Evolutionary conservation across 2,888 invertebrate genomes (phyloP), one percentile per base, ranked within the genome.

Genomic region (Ptychoptera albimana): DNA sequence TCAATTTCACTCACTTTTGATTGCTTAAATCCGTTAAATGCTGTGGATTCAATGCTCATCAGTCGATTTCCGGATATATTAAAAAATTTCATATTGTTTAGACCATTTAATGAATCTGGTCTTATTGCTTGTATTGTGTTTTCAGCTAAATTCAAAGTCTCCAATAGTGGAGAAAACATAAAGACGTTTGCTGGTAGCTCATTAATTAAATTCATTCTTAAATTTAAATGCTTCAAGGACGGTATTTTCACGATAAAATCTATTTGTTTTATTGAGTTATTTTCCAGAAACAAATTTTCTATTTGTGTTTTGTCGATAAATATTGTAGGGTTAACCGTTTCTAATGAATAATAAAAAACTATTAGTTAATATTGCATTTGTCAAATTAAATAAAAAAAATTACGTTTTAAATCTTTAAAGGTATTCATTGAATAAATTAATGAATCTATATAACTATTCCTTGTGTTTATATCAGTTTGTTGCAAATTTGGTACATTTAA

Each of bases 341-440:
- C 41, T 15, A 64, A 40, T 1, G 48, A 30, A 44, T 63, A 64
- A 31, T 57, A 47, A 3, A 61, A 55, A 36, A 64, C n/a, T 57
- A 49, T 62, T 60, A 0, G 54, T 55, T 44, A 50, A 48, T 46
- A 52, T 51, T 45, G 63, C 31, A 31, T 54, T 50, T 4, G 38
- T 46, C 11, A 64, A 46, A 36, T 51, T 51, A 30, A 38, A 46
- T 40, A 59, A 47, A 30, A 53, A 46, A 30, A 53, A 46, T 11
- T 51, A 49, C 47, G 51, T n/a, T 47, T 49, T 13, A 64, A 44
- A 2, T 41, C 23, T 7, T 43, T 23, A 32, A 64, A 47, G 8
- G 47, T 45, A 49, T 64, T 64, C 48, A 55, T 48, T 41, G 60
- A 63, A 2, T 53, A 54, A 49, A 63, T 63, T 12, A 64, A 46